Base-by-base conservation (phyloP, 2,888 invertebrate species). In the Sinhomidia bicolor region DNA sequence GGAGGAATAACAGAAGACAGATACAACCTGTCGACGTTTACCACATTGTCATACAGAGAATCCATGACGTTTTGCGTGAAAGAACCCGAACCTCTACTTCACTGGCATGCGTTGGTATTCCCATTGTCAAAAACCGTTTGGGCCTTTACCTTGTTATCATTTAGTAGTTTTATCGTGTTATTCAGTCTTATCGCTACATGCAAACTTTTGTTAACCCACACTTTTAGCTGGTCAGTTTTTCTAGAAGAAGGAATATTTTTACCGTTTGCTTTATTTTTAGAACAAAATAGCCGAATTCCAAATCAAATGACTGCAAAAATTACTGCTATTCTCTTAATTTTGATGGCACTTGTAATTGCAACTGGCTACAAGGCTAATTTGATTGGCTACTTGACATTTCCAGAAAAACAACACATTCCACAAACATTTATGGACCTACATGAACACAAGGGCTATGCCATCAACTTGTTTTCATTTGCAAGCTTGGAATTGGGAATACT, bases 51-150 rank as follows among this genome's bases (percentile, higher is more conserved):
- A 1, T 51, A 76, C 60, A 23, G 85, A 14, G 90, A 88, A 29
- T 23, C 32, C 7, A 78, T 85, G 65, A 36, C 65, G 3, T 90
- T 88, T 71, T 65, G 44, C 4, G 54, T 84, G 0, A 60, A 76
- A 3, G 51, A 78, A 4, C 88, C 88, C 20, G 68, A 85, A 17
- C 47, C 41, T 0, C 2, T 20, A 2, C 32, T 90, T 5, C 36
- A 85, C 0, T 76, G 82, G 54, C 47, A 60, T 10, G 81, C 90
- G 0, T 20, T 90, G 4, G 29, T 88, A 1, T 44, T 44, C 12
- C 90, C 90, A 0, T 60, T 90, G 12, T 57, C 71, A 1, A 47
- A 44, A 14, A 17, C 65, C 0, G 85, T 88, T 51, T 90, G 90
- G 90, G 44, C 26, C 5, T 44, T 78, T 0, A 76, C 81, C 5